Evolutionary conservation across 2,113 vertebrate species (phyloP).

Genomic region (Condylura cristata): DNA sequence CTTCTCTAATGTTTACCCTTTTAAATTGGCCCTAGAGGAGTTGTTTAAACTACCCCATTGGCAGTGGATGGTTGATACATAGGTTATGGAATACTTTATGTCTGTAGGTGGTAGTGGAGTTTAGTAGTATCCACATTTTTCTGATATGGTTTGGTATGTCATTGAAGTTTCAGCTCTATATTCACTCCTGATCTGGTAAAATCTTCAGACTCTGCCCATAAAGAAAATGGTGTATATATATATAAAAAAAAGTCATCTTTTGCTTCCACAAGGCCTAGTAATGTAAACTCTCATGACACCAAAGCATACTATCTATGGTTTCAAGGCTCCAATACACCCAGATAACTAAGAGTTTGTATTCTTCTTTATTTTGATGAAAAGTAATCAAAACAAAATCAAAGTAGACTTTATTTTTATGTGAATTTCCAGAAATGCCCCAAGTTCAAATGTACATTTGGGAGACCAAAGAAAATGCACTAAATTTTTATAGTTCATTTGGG

Average conservation of each 20-base stretch:
- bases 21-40: slow-evolving; percentile 73
- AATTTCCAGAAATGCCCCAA: neutral
- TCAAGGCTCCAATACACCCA: neutral
- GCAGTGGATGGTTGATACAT: slow-evolving; percentile 44
- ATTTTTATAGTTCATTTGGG: neutral
- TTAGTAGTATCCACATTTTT: slow-evolving; percentile 52
- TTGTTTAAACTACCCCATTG: slow-evolving; percentile 67
- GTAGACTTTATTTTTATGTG: neutral
- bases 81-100: slow-evolving; percentile 50
- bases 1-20: slow-evolving; percentile 75
- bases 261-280: neutral
- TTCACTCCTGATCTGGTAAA: neutral
- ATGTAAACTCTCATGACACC: neutral
- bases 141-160: slow-evolving; percentile 52
- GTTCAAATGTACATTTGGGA: neutral
- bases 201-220: neutral
- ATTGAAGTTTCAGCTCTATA: slow-evolving; percentile 54
- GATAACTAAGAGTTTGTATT: neutral
- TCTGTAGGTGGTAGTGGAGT: slow-evolving; percentile 62
- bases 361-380: slow-evolving; percentile 1
- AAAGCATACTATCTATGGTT: neutral
- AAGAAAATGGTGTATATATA: slow-evolving; percentile 20
- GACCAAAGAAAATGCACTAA: neutral
- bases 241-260: slow-evolving; percentile 49
- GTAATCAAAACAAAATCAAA: slow-evolving; percentile 21